Evolutionary conservation across 1,140 invertebrate genomes (phyloP).

Genomic region (Drosophila ohnishii): DNA sequence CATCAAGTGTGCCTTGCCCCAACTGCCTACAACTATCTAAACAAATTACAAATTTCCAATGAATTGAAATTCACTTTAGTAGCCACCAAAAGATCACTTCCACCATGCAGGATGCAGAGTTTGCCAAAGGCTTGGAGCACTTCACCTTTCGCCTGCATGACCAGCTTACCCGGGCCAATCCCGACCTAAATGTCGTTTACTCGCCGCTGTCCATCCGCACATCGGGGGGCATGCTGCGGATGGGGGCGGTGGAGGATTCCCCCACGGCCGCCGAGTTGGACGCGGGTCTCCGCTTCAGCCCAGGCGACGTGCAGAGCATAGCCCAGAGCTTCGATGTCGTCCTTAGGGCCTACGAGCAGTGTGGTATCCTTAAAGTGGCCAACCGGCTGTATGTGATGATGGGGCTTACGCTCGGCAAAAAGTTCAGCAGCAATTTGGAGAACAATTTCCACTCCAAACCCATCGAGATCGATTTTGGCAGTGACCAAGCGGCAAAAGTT

Average conservation of each 20-base stretch:
- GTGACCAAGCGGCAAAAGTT: constrained; percentile 67
- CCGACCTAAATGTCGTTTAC: constrained; percentile 79
- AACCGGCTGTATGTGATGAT: constrained; percentile 87
- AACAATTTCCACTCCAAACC: constrained; percentile 84
- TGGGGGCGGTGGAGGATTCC: constrained; percentile 84
- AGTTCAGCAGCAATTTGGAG: constrained; percentile 80
- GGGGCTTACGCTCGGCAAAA: constrained; percentile 74
- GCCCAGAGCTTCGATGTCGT: constrained; percentile 55
- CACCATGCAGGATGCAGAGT: constrained; percentile 14
- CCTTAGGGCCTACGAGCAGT: constrained; percentile 68
- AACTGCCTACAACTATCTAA: neutral
- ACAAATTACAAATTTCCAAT: neutral
- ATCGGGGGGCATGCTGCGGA: constrained; percentile 80
- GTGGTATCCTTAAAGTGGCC: constrained; percentile 84
- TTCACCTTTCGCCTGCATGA: constrained; percentile 44
- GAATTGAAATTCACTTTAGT: neutral
- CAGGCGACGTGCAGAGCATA: constrained; percentile 21
- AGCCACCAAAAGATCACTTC: neutral
- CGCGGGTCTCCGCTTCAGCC: constrained; percentile 75
- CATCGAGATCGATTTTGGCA: constrained; percentile 84
- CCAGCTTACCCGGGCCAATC: constrained; percentile 14
- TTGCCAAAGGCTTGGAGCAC: constrained; percentile 36
- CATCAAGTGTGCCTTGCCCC: neutral
- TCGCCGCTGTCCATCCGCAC: constrained; percentile 83
- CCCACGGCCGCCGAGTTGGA: constrained; percentile 84